Conservation (phyloP, 2,113 vertebrate species). For the Colossoma macropomum region DNA sequence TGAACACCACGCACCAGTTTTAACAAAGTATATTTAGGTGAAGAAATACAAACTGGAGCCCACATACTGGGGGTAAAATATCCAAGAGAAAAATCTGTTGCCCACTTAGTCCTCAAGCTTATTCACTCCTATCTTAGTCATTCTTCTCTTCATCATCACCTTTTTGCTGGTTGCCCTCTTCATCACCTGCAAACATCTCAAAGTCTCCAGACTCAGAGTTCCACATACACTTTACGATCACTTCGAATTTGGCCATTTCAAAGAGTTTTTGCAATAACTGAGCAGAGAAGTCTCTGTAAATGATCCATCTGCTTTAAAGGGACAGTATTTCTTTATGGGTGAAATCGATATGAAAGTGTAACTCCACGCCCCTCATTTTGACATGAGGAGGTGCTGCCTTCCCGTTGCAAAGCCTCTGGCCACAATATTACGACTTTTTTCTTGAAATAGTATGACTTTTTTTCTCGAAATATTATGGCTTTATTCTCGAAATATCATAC, state of each 20-base stretch:
- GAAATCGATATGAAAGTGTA: too few species aligned
- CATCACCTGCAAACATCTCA: constrained; percentile 70
- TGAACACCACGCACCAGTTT: background rate
- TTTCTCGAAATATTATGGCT: too few species aligned
- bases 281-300: background rate
- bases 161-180: constrained; percentile 64
- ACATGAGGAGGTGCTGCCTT: too few species aligned
- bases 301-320: too few species aligned
- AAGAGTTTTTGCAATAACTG: constrained; percentile 88
- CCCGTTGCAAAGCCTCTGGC: too few species aligned
- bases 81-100: constrained; percentile 35
- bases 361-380: too few species aligned
- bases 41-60: background rate
- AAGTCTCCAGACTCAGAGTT: constrained; percentile 86
- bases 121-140: constrained; percentile 65
- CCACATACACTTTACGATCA: constrained; percentile 92
- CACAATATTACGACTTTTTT: too few species aligned
- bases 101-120: background rate
- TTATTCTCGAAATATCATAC: too few species aligned
- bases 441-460: too few species aligned
- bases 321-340: too few species aligned
- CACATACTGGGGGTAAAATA: background rate
- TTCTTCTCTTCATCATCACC: constrained; percentile 60
- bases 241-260: constrained; percentile 93
- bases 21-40: background rate